Percentiles rank a stretch among this genome's conserved stretches.
Conservation (phyloP, 1,140 invertebrate species). For the Drosophila kepulauana region DNA sequence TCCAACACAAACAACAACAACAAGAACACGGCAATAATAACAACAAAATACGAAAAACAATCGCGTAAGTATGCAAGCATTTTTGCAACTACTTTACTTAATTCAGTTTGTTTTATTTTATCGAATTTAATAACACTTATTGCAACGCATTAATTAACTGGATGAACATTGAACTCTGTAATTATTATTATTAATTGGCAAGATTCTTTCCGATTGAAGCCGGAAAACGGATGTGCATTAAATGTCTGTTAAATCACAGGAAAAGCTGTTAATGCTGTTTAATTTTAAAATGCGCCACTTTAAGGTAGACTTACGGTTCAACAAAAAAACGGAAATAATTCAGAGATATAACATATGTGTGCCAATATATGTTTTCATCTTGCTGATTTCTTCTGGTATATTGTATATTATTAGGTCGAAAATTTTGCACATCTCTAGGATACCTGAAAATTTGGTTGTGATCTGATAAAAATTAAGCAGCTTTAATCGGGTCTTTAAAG, state of each 20-base stretch:
- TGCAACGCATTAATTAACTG: neutral
- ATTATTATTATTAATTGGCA: constrained; percentile 1
- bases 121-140: constrained; percentile 41
- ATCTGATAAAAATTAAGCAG: too few species aligned
- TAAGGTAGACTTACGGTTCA: neutral
- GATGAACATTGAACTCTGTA: neutral
- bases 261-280: neutral
- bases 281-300: neutral
- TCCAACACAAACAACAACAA: constrained; percentile 14
- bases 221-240: neutral
- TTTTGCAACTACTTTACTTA: constrained; percentile 10
- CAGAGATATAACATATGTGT: neutral
- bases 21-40: constrained; percentile 4
- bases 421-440: too few species aligned
- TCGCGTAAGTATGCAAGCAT: constrained; percentile 39
- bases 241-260: neutral
- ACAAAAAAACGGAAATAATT: neutral
- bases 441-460: too few species aligned
- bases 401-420: too few species aligned
- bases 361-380: too few species aligned
- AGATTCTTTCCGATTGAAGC: neutral
- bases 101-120: constrained; percentile 33
- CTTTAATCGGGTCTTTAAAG: too few species aligned
- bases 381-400: neutral
- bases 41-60: constrained; percentile 42